Conservation (phyloP, 2,113 vertebrate genomes). For the Notarius lentiginosus region DNA sequence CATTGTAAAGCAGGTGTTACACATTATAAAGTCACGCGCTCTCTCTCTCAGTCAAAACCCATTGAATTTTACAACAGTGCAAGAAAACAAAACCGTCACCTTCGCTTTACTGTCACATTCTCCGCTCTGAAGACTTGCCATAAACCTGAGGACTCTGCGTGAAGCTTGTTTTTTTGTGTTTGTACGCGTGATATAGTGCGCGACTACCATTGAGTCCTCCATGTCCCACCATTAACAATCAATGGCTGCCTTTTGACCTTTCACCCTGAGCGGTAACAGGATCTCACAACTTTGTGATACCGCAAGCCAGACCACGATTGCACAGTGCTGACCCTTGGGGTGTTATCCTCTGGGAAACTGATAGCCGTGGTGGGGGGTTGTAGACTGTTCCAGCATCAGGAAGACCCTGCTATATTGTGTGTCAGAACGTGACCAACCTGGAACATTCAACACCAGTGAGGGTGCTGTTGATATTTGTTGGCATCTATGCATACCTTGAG, state of each 20-base stretch:
- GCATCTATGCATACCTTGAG: conserved; percentile 60
- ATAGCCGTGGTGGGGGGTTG: conserved; percentile 40
- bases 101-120: conserved; percentile 6
- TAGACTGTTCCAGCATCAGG: conserved; percentile 19
- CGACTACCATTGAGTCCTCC: conserved; percentile 48
- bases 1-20: background rate
- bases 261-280: conserved; percentile 64
- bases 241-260: conserved; percentile 69
- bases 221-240: conserved; percentile 57
- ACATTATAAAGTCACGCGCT: background rate
- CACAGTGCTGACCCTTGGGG: conserved; percentile 58
- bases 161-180: conserved; percentile 33
- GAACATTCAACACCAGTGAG: conserved; percentile 60
- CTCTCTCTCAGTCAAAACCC: background rate
- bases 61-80: background rate
- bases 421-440: conserved; percentile 50
- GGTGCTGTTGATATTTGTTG: conserved; percentile 60
- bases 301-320: conserved; percentile 56
- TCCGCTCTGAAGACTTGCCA: background rate
- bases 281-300: conserved; percentile 63
- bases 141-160: conserved; percentile 12
- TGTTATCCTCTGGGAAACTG: conserved; percentile 57
- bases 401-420: conserved; percentile 51
- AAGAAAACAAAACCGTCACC: conserved; percentile 1
- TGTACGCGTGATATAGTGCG: conserved; percentile 49